phyloP scores from a whole-genome alignment of 1,140 invertebrate species.

The Cecropterus lyciades region DNA sequence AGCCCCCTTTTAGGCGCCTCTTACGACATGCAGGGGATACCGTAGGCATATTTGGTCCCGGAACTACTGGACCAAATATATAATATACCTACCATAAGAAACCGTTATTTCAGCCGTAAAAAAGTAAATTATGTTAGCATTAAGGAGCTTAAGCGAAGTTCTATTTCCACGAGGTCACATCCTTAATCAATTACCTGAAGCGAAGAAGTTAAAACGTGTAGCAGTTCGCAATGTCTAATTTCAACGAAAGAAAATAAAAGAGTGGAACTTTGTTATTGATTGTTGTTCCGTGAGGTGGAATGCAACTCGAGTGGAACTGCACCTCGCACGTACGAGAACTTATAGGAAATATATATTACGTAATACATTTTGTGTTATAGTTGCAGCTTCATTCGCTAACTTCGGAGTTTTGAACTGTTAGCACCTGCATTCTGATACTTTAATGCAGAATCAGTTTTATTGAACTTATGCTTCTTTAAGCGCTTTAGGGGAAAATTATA shows the following conservation, averaged over 20 bases:
- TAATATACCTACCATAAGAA: too few relatives aligned
- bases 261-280: conserved; percentile 57
- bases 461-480: background rate
- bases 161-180: too few relatives aligned
- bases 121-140: background rate
- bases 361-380: conserved; percentile 20
- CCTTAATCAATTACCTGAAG: conserved; percentile 35
- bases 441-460: background rate
- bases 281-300: conserved; percentile 48
- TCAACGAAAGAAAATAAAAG: conserved; percentile 46
- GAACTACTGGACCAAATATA: too few relatives aligned
- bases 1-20: too few relatives aligned
- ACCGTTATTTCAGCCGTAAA: too few relatives aligned
- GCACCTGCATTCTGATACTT: background rate
- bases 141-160: background rate
- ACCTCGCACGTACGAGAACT: conserved; percentile 17
- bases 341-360: conserved; percentile 11
- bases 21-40: too few relatives aligned
- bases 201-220: conserved; percentile 50
- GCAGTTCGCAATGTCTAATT: conserved; percentile 49
- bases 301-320: conserved; percentile 34
- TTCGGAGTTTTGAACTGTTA: conserved; percentile 18
- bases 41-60: too few relatives aligned
- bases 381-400: conserved; percentile 4
- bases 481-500: too few relatives aligned